Percentiles rank a stretch among this genome's conserved stretches.
Conservation (phyloP, 2,888 invertebrate genomes). For the Liopterus haemorrhoidalis region DNA sequence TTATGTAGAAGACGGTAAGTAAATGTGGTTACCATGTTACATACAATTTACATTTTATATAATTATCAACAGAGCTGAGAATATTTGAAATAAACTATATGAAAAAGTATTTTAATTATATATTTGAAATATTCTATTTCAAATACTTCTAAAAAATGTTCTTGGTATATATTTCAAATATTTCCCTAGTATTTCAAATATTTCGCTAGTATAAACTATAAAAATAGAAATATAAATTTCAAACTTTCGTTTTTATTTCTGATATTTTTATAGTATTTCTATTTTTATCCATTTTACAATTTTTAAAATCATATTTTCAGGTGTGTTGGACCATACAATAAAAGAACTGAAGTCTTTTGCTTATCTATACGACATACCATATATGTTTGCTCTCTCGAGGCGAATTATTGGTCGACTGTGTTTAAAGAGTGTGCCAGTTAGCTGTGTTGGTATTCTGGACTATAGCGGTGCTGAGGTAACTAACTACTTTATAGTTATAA, state of each 20-base stretch:
- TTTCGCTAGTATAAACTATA: too few relatives aligned
- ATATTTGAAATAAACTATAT: too few relatives aligned
- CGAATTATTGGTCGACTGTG: constrained; percentile 53
- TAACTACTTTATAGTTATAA: too few relatives aligned
- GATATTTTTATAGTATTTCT: constrained; percentile 3
- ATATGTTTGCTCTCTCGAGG: constrained; percentile 54
- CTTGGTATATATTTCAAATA: too few relatives aligned
- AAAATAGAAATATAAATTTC: too few relatives aligned
- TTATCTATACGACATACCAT: constrained; percentile 49
- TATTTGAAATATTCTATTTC: too few relatives aligned
- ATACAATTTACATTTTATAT: too few relatives aligned
- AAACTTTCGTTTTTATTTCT: constrained; percentile 7
- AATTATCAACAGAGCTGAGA: too few relatives aligned
- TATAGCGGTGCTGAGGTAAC: constrained; percentile 55
- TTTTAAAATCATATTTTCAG: constrained; percentile 40
- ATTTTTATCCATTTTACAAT: constrained; percentile 1
- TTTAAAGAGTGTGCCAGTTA: constrained; percentile 54
- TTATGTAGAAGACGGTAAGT: constrained; percentile 27
- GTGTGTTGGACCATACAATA: constrained; percentile 53
- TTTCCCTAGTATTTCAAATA: too few relatives aligned
- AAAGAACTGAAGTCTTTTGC: constrained; percentile 49
- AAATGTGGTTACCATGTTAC: too few relatives aligned
- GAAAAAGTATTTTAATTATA: too few relatives aligned
- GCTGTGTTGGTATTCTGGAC: constrained; percentile 57
- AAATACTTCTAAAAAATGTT: too few relatives aligned